Evolutionary conservation across 2,113 vertebrate species (phyloP).

Genomic region (Ibidorhyncha struthersii): DNA sequence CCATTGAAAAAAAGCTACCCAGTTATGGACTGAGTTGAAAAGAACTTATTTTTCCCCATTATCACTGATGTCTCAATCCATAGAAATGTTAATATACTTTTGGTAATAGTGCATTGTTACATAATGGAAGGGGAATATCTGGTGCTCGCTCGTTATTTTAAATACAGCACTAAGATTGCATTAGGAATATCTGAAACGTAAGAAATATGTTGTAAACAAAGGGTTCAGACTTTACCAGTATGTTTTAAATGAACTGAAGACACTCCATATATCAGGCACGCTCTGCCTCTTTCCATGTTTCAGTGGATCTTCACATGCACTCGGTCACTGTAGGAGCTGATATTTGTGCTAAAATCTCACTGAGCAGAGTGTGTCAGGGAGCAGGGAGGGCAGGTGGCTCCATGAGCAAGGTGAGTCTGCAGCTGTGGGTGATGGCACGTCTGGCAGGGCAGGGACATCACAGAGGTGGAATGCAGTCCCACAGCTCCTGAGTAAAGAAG

Average conservation of each 20-base stretch:
- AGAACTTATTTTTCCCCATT: background rate
- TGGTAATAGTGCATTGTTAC: background rate
- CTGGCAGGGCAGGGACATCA: background rate
- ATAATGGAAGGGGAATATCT: background rate
- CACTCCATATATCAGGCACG: background rate
- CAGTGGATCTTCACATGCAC: no score
- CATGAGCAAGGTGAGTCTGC: background rate
- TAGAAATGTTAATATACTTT: background rate
- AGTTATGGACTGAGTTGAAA: background rate
- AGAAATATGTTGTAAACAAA: background rate
- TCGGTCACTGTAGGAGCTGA: fast-evolving
- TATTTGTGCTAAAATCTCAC: background rate
- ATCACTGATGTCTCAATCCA: background rate
- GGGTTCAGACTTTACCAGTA: background rate
- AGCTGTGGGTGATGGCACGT: fast-evolving
- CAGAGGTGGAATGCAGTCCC: fast-evolving
- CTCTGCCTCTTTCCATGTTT: background rate
- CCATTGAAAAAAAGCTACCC: background rate
- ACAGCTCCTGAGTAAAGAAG: background rate
- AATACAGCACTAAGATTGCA: background rate
- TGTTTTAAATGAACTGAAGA: background rate
- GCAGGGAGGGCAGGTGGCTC: background rate
- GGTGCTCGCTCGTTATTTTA: background rate
- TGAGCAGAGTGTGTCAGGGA: background rate
- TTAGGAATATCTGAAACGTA: background rate